Conservation (phyloP, 2,888 invertebrate genomes). For the Luperina testacea region DNA sequence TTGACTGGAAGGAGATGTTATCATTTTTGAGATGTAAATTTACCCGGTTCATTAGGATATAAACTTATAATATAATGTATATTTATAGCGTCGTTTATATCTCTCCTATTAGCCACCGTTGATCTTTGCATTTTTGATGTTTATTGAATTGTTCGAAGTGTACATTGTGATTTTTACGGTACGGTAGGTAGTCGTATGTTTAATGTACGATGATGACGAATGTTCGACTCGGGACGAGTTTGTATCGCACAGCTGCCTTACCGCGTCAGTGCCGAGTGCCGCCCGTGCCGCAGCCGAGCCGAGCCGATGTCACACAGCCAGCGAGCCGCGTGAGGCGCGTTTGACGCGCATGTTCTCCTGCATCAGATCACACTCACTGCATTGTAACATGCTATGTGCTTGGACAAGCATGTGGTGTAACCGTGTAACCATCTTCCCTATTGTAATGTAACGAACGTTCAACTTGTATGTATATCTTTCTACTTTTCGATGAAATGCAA, state of each 20-base stretch:
- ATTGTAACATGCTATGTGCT: background rate
- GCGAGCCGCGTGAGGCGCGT: background rate
- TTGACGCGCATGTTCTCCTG: background rate
- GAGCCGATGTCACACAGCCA: background rate
- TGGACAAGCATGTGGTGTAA: background rate
- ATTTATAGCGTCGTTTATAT: slow-evolving; percentile 87
- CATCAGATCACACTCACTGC: background rate
- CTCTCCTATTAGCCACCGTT: slow-evolving; percentile 85
- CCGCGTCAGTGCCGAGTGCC: slow-evolving; percentile 14
- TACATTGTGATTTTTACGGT: slow-evolving; percentile 70
- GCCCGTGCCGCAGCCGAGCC: background rate
- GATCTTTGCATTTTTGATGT: slow-evolving; percentile 86
- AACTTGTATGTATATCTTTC: slow-evolving; percentile 3
- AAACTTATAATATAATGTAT: slow-evolving; percentile 72
- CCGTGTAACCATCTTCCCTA: background rate
- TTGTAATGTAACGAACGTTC: slow-evolving; percentile 1
- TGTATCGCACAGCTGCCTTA: slow-evolving; percentile 40
- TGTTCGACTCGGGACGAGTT: slow-evolving; percentile 14
- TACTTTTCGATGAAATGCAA: slow-evolving; percentile 14
- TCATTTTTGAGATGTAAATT: slow-evolving; percentile 89
- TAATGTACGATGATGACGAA: slow-evolving; percentile 19
- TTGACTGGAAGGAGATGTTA: slow-evolving; percentile 83
- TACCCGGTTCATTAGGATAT: slow-evolving; percentile 86
- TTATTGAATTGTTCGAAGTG: slow-evolving; percentile 83
- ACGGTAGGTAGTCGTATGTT: slow-evolving; percentile 48